Conservation (phyloP, 2,888 invertebrate genomes). For the Halocaridina rubra region DNA sequence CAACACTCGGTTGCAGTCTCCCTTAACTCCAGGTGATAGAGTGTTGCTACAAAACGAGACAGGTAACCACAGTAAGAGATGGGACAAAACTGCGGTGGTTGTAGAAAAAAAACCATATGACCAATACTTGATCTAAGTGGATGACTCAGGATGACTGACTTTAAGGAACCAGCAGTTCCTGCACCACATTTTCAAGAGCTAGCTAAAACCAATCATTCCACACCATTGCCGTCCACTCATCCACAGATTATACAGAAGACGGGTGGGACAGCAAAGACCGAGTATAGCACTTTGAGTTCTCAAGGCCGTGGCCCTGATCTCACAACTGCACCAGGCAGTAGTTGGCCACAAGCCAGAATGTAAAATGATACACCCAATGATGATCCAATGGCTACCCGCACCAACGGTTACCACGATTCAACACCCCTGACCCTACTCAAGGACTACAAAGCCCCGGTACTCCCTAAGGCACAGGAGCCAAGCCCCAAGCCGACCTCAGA, state of each 20-base stretch:
- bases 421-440: not conserved
- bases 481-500: not conserved
- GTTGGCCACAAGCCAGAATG: not conserved
- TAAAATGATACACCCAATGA: no score
- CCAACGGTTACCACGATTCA: not conserved
- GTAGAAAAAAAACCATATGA: not conserved
- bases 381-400: not conserved
- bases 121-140: constrained; percentile 15
- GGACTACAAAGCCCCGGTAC: not conserved
- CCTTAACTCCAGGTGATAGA: not conserved
- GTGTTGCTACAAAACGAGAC: constrained; percentile 1
- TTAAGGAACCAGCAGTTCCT: constrained; percentile 7
- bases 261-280: not conserved
- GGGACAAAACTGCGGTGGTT: not conserved
- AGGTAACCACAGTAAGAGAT: constrained; percentile 2
- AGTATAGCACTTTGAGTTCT: not conserved
- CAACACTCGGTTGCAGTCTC: not conserved
- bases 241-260: not conserved
- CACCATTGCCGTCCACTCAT: not conserved
- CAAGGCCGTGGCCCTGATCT: not conserved
- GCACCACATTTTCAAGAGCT: not conserved
- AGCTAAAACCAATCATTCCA: not conserved
- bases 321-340: not conserved
- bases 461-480: not conserved
- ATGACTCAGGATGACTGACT: not conserved